Base-by-base conservation (phyloP, 2,113 vertebrate genomes). In the Oncorhynchus mykiss region DNA sequence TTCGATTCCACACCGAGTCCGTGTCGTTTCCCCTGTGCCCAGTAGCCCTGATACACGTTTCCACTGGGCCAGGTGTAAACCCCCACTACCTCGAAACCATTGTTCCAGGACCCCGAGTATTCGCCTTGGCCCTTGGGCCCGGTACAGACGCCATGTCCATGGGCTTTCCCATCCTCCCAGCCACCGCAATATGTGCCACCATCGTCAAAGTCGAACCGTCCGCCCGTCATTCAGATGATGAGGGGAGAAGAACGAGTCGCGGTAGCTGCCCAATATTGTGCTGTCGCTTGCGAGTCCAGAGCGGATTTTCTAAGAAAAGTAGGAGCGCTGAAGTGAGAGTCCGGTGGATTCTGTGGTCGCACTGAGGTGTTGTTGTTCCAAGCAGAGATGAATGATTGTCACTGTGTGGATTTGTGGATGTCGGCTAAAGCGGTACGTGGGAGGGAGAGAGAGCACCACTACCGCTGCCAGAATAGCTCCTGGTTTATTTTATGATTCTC, bases 191-290 rank as follows among this genome's bases (percentile, higher is more conserved):
- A 98, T 79, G 96, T 96, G 91, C 96, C 96, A 86, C 96, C 96
- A 95, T 98, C 96, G 94, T 97, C 96, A 93, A 98, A 98, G 91
- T 98, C 96, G 89, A 98, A 97, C 82, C 96, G 94, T 90, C 96
- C 96, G 93, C 96, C 96, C 96, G 96, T 97, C 96, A 98, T 98
- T 95, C 96, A 95, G 94, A 86, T 51, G 49, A 77, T 78, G 49
- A 78, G 84, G 77, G 74, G 67, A 62, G 57, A 66, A 75, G 51
- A 75, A 73, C 70, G 20, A 67, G 0, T 22, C 71, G 70, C 24
- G 34, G 76, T 22, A 20, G 88, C 45, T 74, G 3, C 66, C 4
- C 39, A 48, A 51, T 69, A 22, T 1, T 29, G 3, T 64, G 74
- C 70, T 72, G 34, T 31, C 51, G 14, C 27, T n/a, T 16, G 6